Conservation (phyloP, 2,797 vertebrate genomes). For the Gephyroberyx darwinii region DNA sequence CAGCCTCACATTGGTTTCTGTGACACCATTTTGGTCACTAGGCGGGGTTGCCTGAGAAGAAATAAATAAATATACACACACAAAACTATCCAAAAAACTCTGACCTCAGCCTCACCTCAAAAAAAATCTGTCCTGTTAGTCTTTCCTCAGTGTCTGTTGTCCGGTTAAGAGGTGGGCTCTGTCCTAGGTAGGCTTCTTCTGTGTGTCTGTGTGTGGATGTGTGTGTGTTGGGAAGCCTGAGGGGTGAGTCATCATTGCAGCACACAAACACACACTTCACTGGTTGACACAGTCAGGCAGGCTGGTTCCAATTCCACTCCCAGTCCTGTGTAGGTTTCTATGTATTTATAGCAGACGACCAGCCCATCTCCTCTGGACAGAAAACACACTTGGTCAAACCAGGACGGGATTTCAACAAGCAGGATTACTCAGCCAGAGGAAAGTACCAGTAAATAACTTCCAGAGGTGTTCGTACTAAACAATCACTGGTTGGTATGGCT, state of each 20-base stretch:
- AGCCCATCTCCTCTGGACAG: neutral
- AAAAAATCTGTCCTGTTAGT: neutral
- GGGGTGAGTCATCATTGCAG: slow-evolving; percentile 13
- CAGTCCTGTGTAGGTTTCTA: neutral
- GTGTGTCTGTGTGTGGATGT: neutral
- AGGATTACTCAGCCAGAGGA: too few relatives aligned
- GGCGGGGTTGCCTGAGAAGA: neutral
- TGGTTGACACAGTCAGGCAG: too few relatives aligned
- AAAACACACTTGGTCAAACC: neutral
- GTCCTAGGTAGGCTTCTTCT: neutral
- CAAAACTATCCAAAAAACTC: neutral
- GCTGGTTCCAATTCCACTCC: neutral
- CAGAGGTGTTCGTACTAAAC: too few relatives aligned
- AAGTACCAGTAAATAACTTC: too few relatives aligned
- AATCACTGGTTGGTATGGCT: too few relatives aligned
- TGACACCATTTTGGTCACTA: slow-evolving; percentile 9
- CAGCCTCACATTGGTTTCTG: neutral
- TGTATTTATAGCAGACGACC: slow-evolving; percentile 10
- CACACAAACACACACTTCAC: neutral
- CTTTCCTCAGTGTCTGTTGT: neutral
- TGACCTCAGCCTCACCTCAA: neutral
- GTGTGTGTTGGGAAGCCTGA: neutral
- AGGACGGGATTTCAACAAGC: neutral
- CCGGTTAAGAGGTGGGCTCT: neutral
- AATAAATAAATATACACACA: neutral